A percentile compares a stretch with the other conserved stretches of the same genome.
Evolutionary conservation across 2,113 vertebrate genomes (phyloP).

Genomic region (Micromys minutus): DNA sequence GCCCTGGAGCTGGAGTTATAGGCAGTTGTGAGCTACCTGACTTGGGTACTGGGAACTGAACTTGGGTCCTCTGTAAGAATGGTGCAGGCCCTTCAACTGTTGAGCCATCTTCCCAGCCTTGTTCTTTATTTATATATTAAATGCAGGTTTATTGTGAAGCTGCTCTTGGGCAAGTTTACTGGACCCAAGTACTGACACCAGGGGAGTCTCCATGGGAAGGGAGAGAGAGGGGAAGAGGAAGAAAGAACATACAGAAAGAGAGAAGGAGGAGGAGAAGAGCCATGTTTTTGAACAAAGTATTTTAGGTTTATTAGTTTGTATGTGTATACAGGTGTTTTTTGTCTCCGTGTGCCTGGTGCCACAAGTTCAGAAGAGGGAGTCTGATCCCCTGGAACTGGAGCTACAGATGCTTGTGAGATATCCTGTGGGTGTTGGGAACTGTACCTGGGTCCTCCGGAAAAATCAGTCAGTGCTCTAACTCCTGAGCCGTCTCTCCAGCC

Average conservation of each 20-base stretch:
- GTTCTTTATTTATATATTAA: background rate
- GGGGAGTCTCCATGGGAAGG: too few relatives aligned
- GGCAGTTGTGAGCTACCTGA: background rate
- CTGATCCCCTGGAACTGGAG: background rate
- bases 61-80: background rate
- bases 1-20: background rate
- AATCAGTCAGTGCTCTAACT: background rate
- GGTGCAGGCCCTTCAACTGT: rapidly evolving
- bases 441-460: background rate
- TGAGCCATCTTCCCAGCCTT: background rate
- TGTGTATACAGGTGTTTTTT: background rate
- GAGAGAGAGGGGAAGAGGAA: too few relatives aligned
- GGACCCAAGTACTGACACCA: too few relatives aligned
- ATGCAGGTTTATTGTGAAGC: too few relatives aligned
- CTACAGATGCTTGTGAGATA: background rate
- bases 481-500: background rate
- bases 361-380: background rate
- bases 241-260: too few relatives aligned
- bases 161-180: too few relatives aligned
- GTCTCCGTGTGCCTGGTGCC: background rate
- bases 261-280: too few relatives aligned
- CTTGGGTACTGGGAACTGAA: background rate
- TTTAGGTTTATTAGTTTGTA: background rate
- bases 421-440: background rate
- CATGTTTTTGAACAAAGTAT: background rate